Evolutionary conservation across 2,888 invertebrate species (phyloP), one percentile per base, ranked within the genome.

Genomic region (Dolichopus griseipennis): DNA sequence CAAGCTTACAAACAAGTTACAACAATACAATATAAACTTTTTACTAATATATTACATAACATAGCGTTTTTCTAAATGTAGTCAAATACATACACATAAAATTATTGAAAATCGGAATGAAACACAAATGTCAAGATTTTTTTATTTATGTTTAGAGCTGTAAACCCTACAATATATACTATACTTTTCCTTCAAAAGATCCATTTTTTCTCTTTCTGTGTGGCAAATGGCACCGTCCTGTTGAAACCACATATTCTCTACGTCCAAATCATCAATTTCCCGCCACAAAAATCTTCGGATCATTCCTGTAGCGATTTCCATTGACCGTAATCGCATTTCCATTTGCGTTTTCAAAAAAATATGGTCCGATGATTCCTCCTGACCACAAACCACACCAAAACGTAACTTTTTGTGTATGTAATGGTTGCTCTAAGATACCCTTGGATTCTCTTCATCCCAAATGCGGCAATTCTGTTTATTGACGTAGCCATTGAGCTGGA

Each of bases 231-330:
- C 52, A 52, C 52, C n/a, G n/a, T n/a, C 52, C 52, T 6, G 52
- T 52, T 52, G 52, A 27, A 27, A 27, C 27, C 27, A 27, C 27
- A 27, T 27, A 27, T 27, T 27, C 27, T 27, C 27, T 27, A 52
- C n/a, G 52, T 52, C 52, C n/a, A 52, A 52, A 52, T 52, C 52
- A 52, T 52, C 52, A 52, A 52, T 52, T 52, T 52, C n/a, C 52
- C 52, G 52, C 52, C 52, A 52, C 52, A 52, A 52, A 52, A 52
- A 52, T 2, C 12, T 52, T 52, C 52, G 52, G 52, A 52, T 52
- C 52, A 52, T 52, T 7, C 52, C 52, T 52, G 52, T 52, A 52
- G 52, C 52, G 52, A 52, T 52, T 52, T 52, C 52, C 52, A 52
- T 52, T 52, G 52, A 52, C 52, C 52, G 52, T 52, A 52, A 52